A percentile compares a stretch with the other conserved stretches of the same genome.
Conservation (phyloP, 2,888 invertebrate species). For the Byasa hedistus region DNA sequence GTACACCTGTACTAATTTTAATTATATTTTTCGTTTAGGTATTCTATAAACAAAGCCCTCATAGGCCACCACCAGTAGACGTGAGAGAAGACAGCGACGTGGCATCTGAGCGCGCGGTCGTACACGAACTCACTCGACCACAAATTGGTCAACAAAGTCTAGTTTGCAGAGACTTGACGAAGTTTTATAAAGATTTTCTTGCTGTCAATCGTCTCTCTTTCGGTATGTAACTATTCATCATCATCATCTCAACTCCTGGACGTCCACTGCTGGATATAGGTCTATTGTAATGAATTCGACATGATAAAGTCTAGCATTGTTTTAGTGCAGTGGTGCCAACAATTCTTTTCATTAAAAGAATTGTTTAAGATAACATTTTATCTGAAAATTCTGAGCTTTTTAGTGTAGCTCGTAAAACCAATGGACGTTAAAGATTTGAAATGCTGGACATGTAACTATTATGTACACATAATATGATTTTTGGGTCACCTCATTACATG, state of each 20-base stretch:
- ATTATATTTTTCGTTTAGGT: conserved; percentile 39
- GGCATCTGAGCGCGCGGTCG: conserved; percentile 70
- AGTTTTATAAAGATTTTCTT: conserved; percentile 84
- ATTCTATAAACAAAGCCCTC: conserved; percentile 46
- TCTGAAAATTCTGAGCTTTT: too few relatives aligned
- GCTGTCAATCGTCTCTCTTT: conserved; percentile 88
- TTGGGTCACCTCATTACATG: too few relatives aligned
- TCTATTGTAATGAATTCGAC: too few relatives aligned
- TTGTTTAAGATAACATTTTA: too few relatives aligned
- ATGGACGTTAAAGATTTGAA: too few relatives aligned
- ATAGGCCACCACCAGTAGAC: conserved; percentile 40
- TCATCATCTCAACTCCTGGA: background rate
- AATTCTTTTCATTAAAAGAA: too few relatives aligned
- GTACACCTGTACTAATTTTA: background rate
- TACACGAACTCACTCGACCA: conserved; percentile 60
- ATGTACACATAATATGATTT: too few relatives aligned
- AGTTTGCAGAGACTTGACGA: conserved; percentile 84
- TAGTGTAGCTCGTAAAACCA: too few relatives aligned
- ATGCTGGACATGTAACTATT: too few relatives aligned
- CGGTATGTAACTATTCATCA: conserved; percentile 47
- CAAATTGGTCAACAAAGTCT: conserved; percentile 74
- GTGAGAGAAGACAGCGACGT: conserved; percentile 81
- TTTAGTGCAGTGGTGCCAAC: too few relatives aligned
- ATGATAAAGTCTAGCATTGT: too few relatives aligned
- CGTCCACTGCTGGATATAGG: too few relatives aligned